A percentile compares a stretch with the other conserved stretches of the same genome.
Conservation (phyloP, 2,797 vertebrate genomes). For the Pseudochirops cupreus region DNA sequence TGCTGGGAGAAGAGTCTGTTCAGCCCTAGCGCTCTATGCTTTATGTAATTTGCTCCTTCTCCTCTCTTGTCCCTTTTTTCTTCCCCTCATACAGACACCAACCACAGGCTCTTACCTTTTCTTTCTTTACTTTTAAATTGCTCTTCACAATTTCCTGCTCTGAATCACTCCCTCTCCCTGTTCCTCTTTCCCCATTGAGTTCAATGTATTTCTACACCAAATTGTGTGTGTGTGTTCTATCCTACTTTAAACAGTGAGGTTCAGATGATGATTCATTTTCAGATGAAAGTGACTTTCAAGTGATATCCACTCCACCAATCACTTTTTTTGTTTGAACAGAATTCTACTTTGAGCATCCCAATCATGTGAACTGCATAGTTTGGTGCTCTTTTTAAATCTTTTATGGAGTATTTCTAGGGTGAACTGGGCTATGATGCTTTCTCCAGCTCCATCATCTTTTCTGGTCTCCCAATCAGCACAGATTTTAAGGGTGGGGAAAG, state of each 20-base stretch:
- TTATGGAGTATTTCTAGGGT: neutral
- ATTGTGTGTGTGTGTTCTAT: neutral
- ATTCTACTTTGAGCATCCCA: neutral
- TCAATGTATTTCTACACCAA: neutral
- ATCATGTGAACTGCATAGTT: neutral
- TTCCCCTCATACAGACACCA: neutral
- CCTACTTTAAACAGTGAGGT: too few species aligned
- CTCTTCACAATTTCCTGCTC: neutral
- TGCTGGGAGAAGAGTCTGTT: neutral
- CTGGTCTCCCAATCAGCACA: too few species aligned
- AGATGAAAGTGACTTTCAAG: neutral
- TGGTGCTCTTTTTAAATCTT: neutral
- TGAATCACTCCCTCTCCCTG: neutral
- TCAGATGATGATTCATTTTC: too few species aligned
- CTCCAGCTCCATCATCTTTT: too few species aligned
- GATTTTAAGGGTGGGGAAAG: neutral
- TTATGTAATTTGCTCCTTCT: neutral
- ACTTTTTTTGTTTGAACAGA: neutral
- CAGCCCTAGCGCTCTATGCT: neutral
- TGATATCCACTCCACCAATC: neutral
- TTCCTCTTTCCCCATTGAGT: neutral
- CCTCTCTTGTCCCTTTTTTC: neutral
- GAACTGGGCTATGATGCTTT: too few species aligned
- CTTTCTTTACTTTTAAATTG: neutral
- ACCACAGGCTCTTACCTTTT: neutral